Evolutionary conservation across 2,113 vertebrate species (phyloP).

Genomic region (Lepidothrix coronata): DNA sequence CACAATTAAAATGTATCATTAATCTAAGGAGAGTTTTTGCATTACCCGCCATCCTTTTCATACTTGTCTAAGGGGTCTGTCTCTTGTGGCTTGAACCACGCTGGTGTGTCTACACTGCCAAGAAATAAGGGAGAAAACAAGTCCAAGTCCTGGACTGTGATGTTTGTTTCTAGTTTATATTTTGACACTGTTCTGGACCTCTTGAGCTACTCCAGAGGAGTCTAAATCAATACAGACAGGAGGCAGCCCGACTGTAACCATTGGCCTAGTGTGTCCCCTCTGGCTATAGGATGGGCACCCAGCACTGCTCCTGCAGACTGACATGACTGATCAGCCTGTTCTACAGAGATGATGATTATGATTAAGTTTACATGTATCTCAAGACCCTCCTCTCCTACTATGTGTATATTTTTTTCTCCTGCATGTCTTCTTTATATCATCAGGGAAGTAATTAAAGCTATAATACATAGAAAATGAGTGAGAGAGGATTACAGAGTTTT

Average conservation of each 20-base stretch:
- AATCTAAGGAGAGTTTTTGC: background rate
- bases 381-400: background rate
- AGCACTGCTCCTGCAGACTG: background rate
- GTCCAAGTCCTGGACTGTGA: background rate
- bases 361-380: background rate
- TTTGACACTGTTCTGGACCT: background rate
- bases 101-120: background rate
- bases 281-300: too few relatives aligned
- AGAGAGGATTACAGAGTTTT: conserved; percentile 26
- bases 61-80: background rate
- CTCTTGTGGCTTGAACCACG: background rate
- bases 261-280: accelerated
- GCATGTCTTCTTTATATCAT: background rate
- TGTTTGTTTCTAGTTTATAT: background rate
- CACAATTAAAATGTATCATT: background rate
- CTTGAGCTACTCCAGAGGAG: background rate
- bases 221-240: accelerated
- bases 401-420: background rate
- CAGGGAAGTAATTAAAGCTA: conserved; percentile 25
- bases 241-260: background rate
- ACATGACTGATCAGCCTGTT: background rate
- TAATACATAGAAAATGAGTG: conserved; percentile 24
- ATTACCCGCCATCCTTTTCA: background rate
- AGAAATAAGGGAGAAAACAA: background rate
- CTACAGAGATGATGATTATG: background rate